Base-by-base conservation (phyloP, 2,797 vertebrate species). In the Girardinus metallicus region DNA sequence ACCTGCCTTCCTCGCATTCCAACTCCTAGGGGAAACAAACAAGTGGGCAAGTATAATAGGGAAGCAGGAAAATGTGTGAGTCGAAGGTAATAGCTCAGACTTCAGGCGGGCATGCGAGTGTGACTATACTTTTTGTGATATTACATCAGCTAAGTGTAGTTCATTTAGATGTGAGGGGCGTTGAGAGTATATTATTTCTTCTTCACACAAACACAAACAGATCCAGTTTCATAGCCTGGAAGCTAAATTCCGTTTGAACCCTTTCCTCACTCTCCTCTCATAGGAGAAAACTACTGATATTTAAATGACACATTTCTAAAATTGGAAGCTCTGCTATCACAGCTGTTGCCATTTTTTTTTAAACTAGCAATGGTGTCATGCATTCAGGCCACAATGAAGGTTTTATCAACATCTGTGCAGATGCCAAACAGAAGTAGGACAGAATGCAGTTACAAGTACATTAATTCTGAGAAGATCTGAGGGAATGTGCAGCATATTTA, bases 301-400 rank as follows among this genome's bases (percentile, higher is more conserved):
- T 76, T 51, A 39, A 60, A 57, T 73, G 75, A 80, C 75, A 73
- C 0, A 64, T 34, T 80, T 29, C 88, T 91, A 87, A 87, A 91
- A 80, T 16, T 70, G 74, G 83, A 88, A 76, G 78, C 80, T 29
- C 49, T 72, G 41, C 57, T 75, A 79, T 80, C 80, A 77, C 86
- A 90, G 86, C 85, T 88, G 87, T 85, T 79, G 80, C 84, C 89
- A 88, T 26, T 44, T 70, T 70, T 85, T 84, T 84, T 74, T 41
- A 8, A 43, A 71, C 55, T 78, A 84, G 89, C 70, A 90, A 83
- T 91, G 86, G 87, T 91, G 85, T 89, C 88, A 89, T 36, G 79
- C 86, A 93, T 93, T 87, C 85, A 91, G 91, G 91, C 80, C 92
- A 91, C 77, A 82, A 89, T 78, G 73, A 83, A 87, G 57, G 73